These are phyloP conservation scores for Drosophila bipectinata DNA, from an alignment of 1,140 invertebrate species.

Conservation along the genomic window DNA sequence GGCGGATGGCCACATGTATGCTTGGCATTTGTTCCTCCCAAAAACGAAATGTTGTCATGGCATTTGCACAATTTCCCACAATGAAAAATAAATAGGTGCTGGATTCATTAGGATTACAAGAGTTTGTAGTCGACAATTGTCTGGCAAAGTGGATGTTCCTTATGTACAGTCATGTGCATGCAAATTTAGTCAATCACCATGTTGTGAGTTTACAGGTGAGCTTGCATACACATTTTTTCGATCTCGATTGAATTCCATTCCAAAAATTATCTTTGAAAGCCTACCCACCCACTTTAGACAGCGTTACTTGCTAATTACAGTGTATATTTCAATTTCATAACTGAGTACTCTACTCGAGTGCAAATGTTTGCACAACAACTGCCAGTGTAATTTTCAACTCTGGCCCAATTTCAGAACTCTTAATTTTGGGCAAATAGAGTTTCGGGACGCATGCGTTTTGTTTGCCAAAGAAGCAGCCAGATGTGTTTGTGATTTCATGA, in stretches of 20 bases:
- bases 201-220: background rate
- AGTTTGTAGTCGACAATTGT: constrained; percentile 49
- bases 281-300: constrained; percentile 36
- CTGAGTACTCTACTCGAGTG: constrained; percentile 13
- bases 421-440: constrained; percentile 57
- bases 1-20: constrained; percentile 6
- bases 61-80: constrained; percentile 81
- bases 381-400: constrained; percentile 25
- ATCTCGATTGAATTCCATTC: background rate
- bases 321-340: constrained; percentile 9
- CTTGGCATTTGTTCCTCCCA: constrained; percentile 27
- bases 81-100: constrained; percentile 81
- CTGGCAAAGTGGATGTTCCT: constrained; percentile 17
- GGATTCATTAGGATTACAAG: constrained; percentile 80
- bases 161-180: constrained; percentile 9
- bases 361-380: constrained; percentile 55
- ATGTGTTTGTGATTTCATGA: background rate
- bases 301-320: constrained; percentile 59
- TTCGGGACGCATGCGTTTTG: constrained; percentile 41
- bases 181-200: constrained; percentile 4
- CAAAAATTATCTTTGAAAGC: background rate
- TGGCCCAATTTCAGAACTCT: constrained; percentile 34
- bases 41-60: constrained; percentile 75
- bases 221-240: background rate
- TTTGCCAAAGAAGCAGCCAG: constrained; percentile 12